phyloP scores from a whole-genome alignment of 1,140 invertebrate species.

The Pseudoatta argentina region DNA sequence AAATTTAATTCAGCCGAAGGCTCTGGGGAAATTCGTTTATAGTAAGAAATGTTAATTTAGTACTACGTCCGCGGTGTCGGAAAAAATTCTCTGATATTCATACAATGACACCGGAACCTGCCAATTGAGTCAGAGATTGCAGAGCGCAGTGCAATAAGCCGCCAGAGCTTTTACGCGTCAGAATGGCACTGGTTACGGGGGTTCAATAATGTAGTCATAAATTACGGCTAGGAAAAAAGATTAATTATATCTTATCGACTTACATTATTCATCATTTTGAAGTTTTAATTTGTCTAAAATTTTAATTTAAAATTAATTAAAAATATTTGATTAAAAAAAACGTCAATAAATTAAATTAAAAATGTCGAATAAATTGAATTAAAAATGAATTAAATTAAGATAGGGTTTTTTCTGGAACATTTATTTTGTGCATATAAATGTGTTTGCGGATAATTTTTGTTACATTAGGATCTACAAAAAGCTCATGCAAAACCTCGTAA shows the following conservation, averaged over 20 bases:
- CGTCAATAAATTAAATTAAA: background rate
- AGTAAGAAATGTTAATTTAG: constrained; percentile 60
- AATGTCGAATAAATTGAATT: background rate
- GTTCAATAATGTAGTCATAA: constrained; percentile 39
- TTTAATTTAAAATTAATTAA: constrained; percentile 4
- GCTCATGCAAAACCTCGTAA: constrained; percentile 4
- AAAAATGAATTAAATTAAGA: background rate
- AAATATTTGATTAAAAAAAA: background rate
- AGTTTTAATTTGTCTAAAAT: background rate
- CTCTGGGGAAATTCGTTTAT: constrained; percentile 58
- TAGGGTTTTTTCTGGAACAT: background rate
- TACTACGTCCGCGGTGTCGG: background rate
- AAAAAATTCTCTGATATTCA: constrained; percentile 51
- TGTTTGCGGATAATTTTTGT: constrained; percentile 18
- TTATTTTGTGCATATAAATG: background rate
- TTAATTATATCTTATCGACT: background rate
- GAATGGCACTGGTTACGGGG: background rate
- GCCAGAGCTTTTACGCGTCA: constrained; percentile 25
- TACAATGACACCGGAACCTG: constrained; percentile 52
- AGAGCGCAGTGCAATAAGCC: constrained; percentile 29
- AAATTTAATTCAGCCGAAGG: constrained; percentile 48
- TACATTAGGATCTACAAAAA: background rate
- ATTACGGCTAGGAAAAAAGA: constrained; percentile 4
- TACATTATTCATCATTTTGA: constrained; percentile 19
- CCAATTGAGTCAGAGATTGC: constrained; percentile 58